Base-by-base conservation (phyloP, 2,113 vertebrate genomes). In the Thinocorus orbignyianus region DNA sequence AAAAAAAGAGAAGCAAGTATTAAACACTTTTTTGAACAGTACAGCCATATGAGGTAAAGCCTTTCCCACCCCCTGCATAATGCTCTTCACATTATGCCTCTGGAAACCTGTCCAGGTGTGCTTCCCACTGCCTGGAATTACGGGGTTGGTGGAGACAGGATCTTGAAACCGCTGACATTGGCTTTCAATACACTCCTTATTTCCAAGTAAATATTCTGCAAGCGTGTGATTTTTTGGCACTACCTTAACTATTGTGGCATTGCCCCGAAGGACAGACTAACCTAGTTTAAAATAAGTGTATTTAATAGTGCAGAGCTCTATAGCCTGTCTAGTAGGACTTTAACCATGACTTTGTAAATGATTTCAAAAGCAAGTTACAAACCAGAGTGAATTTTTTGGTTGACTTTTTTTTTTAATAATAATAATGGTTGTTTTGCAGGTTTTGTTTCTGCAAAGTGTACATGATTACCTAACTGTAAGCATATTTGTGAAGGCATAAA, bases 261-360 rank as follows among this genome's bases (percentile, higher is more conserved):
- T 96, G 90, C 90, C 93, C 94, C 2, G 73, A 95, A 97, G 96
- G 93, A 95, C 95, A 96, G 41, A 86, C 87, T 95, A 97, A 95
- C 93, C 95, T 79, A 93, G 62, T 95, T 96, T 90, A 72, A 66
- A 90, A 35, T 80, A 88, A 65, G 46, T 72, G 70, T 77, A 95
- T 91, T 97, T 93, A 94, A 88, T 82, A 94, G 62, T 61, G 49
- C 61, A 76, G 52, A 80, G 81, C 81, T 88, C 91, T 91, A 41
- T 49, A 91, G 74, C 70, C 62, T 92, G 65, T 91, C 54, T 87
- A 82, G 81, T 85, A 91, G 78, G 91, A 93, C 41, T 92, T 96
- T 85, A 91, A 91, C 95, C 66, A 46, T 20, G 37, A 33, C 49
- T 92, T 95, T 81, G 93, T 94, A 95, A 96, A 95, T 92, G 1